These are phyloP conservation scores for Gambusia affinis DNA, from an alignment of 2,113 vertebrate genomes.

Conservation along the genomic window DNA sequence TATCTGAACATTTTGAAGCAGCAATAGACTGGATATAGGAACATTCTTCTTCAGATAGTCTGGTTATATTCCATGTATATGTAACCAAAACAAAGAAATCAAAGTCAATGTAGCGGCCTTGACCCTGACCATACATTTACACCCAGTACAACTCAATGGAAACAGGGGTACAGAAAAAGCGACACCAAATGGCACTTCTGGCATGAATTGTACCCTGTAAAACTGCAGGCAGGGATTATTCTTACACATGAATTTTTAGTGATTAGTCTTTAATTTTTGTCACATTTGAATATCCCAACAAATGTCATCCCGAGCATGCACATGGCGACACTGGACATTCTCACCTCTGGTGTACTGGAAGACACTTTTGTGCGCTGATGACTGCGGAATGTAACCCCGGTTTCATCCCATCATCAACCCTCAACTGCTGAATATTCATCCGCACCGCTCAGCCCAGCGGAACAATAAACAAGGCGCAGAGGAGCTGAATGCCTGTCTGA, in stretches of 20 bases:
- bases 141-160: too few relatives aligned
- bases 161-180: too few relatives aligned
- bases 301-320: neutral
- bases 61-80: neutral
- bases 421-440: conserved; percentile 72
- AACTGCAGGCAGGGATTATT: neutral
- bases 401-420: conserved; percentile 31
- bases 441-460: conserved; percentile 34
- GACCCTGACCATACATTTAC: too few relatives aligned
- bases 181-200: too few relatives aligned
- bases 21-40: neutral
- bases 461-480: conserved; percentile 71
- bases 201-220: too few relatives aligned
- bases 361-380: conserved; percentile 60
- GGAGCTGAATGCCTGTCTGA: conserved; percentile 57
- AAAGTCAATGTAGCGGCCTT: neutral
- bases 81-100: neutral
- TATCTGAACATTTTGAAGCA: too few relatives aligned
- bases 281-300: neutral
- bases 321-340: neutral
- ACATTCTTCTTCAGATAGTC: neutral
- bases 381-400: conserved; percentile 28
- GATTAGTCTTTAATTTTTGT: neutral
- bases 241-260: neutral
- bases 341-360: conserved; percentile 34